Conservation (phyloP, 2,888 invertebrate species). For the Falcaria lacertinaria region DNA sequence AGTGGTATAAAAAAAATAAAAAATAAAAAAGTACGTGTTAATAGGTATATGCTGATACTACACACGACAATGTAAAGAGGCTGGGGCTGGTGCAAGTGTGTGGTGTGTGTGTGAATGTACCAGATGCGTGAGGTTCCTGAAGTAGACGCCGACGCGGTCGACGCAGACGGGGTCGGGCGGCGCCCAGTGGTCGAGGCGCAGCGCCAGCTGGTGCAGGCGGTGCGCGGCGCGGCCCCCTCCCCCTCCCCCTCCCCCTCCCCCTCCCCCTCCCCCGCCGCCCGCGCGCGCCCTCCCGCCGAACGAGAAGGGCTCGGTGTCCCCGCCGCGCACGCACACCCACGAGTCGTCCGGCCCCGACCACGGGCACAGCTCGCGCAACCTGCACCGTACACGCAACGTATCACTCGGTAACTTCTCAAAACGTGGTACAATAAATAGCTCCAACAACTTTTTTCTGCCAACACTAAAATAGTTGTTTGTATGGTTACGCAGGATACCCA, state of each 20-base stretch:
- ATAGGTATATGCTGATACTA: no score
- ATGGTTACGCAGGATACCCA: no score
- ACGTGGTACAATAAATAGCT: no score
- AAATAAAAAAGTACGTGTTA: no score
- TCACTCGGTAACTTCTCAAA: no score
- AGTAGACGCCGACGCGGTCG: constrained; percentile 97
- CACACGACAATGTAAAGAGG: no score
- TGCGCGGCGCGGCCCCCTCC: constrained; percentile 80
- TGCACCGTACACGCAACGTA: constrained; percentile 16
- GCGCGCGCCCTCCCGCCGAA: constrained; percentile 85
- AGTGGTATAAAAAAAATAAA: no score
- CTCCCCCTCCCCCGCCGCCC: constrained; percentile 82
- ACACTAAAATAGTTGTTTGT: no score
- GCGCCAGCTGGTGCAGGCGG: constrained; percentile 93
- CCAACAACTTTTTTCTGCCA: no score
- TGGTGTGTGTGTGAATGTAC: constrained; percentile 20
- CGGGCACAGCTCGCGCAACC: constrained; percentile 36
- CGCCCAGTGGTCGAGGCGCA: constrained; percentile 95
- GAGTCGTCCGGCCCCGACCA: constrained; percentile 71
- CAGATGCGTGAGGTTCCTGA: constrained; percentile 79
- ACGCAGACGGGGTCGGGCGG: constrained; percentile 93
- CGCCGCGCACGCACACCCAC: constrained; percentile 83
- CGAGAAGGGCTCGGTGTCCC: no score
- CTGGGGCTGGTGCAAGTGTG: no score
- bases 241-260: constrained; percentile 67